Evolutionary conservation across 2,797 vertebrate genomes (phyloP), one percentile per base, ranked within the genome.

Genomic region (Triplophysa bombifrons): DNA sequence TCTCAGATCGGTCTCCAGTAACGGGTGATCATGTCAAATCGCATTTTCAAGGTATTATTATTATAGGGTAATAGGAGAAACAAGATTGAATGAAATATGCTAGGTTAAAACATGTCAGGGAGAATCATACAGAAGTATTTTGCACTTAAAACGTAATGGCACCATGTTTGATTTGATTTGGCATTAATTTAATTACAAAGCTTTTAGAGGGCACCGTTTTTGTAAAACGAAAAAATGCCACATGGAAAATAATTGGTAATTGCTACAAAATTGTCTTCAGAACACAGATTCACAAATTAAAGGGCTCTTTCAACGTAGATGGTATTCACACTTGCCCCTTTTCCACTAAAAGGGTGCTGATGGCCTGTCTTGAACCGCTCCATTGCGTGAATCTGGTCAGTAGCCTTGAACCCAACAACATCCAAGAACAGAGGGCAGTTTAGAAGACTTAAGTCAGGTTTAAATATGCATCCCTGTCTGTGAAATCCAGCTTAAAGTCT

Each of bases 221-320:
- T n/a, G 30, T 38, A 63, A 7, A 64, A n/a, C 9, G n/a, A 72
- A 16, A 71, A 72, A 64, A 14, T 25, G 10, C 19, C 67, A 64
- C 56, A 64, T 63, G 63, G 56, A 30, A n/a, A 63, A 61, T 60
- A 70, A 78, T 60, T 8, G 0, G 10, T 56, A 60, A 78, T 61
- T 12, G 0, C 5, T 46, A 60, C n/a, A 55, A 58, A 68, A 60
- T 17, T 8, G 12, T 50, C 58, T 77, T 60, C 14, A 61, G 65
- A 22, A 69, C 30, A 60, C 22, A 12, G 8, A 5, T 16, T 64
- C 20, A 41, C 68, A 65, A 65, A 65, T 65, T 44, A 41, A 65
- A n/a, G 13, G 30, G 30, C 25, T 72, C 19, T 55, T 4, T 77
- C 17, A 38, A 38, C 16, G 1, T n/a, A 61, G 17, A 46, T 19